phyloP scores from a whole-genome alignment of 2,797 vertebrate genomes.

The Gorsachius magnificus region DNA sequence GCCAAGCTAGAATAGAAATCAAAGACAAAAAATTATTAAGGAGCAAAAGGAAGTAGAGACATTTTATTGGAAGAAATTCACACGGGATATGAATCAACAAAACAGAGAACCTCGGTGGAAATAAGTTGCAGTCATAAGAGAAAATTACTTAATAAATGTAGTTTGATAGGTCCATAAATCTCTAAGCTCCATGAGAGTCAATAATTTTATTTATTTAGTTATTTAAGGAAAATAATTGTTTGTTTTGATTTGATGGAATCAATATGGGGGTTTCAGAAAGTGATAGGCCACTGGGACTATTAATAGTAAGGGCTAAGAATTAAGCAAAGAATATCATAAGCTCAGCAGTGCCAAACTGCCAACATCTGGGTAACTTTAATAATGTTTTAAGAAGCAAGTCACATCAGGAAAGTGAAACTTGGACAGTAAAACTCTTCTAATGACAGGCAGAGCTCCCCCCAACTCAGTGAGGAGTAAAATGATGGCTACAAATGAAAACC shows the following conservation, averaged over 20 bases:
- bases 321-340: background rate
- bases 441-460: background rate
- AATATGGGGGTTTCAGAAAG: background rate
- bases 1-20: background rate
- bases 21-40: background rate
- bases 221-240: conserved; percentile 11
- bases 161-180: conserved; percentile 23
- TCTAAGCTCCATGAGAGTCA: background rate
- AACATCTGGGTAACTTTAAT: background rate
- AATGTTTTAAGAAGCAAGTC: background rate
- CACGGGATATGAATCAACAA: background rate
- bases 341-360: background rate
- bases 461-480: background rate
- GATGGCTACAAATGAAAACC: background rate
- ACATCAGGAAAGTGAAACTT: background rate
- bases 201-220: background rate
- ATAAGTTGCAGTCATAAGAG: background rate
- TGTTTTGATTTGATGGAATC: background rate
- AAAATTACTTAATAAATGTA: conserved; percentile 10
- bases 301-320: background rate
- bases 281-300: background rate
- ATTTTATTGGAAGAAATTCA: background rate
- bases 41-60: background rate
- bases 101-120: background rate
- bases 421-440: background rate